Evolutionary conservation across 37 sponge, comb jelly and placozoan genomes (phyloP), one percentile per base, ranked within the genome.

Genomic region (Axinella damicornis): DNA sequence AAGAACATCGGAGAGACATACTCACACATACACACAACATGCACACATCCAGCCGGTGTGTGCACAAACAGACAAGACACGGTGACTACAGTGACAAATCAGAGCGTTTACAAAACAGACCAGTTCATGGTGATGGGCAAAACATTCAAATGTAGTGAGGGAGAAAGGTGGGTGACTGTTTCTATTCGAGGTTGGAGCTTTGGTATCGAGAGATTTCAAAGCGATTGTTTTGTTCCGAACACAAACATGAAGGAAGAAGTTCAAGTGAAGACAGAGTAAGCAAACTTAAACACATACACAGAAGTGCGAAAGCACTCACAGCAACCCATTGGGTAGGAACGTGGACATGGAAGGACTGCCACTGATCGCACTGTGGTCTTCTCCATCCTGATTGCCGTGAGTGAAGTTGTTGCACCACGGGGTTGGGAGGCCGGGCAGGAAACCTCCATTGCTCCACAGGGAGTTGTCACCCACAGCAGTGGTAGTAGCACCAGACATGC

Each of bases 281-380:
- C 12, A 5, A 61, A 61, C 27, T 61, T 14, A 2, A 5, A 22
- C 2, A 27, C 62, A 61, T 25, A 27, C 62, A 22, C 62, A 61
- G 25, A 4, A 25, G 25, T 27, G 62, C 62, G 5, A 5, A 27
- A 27, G 62, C n/a, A 61, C n/a, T 89, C 73, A 87, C 64, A 93
- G 76, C 24, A 93, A 66, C 22, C 89, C 93, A 80, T 85, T 84
- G 60, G 93, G 93, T 33, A 93, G 78, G 52, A 84, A 76, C 0
- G 86, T 76, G 16, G 82, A 69, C 39, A 87, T 61, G 11, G 88
- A 79, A 33, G 85, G 82, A 31, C 73, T 82, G 30, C 83, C 40
- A 37, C 80, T 80, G 25, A 71, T 69, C 28, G 24, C 18, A 1
- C 15, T 25, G 22, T 31, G 14, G 46, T 46, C 46, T 46, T 46